Evolutionary conservation across 2,888 invertebrate genomes (phyloP), one percentile per base, ranked within the genome.

Genomic region (Argyresthia albistria): DNA sequence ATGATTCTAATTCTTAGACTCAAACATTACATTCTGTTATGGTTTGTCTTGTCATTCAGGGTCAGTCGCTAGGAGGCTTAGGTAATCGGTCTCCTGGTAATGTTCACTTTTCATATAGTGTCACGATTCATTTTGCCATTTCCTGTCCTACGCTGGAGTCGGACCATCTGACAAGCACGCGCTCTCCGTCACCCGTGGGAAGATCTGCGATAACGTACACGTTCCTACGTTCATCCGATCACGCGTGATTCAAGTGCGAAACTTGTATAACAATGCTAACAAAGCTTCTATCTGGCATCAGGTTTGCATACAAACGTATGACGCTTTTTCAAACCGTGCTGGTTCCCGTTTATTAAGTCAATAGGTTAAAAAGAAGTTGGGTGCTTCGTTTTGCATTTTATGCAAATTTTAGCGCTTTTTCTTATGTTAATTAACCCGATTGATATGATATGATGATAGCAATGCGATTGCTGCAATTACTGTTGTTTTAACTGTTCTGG

Each of bases 181-280:
- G 48, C 37, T 12, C 15, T 12, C 11, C 37, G 48, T 37, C 36
- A 15, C 14, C 14, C 51, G 78, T 80, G 81, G 75, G 82, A 82
- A 82, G 78, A 79, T 73, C 59, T 55, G 56, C 69, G 80, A 80
- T 81, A 80, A 67, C 64, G 57, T 62, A 45, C 62, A 69, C 73
- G 74, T 73, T 76, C 71, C 75, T 71, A 77, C 80, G 81, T 83
- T 84, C 82, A 79, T 78, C 77, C 66, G 68, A 81, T 75, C 76
- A 79, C 73, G 77, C 76, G 73, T 82, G 80, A 82, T 82, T 77
- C 77, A 81, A 77, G 75, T 79, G 82, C 66, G 80, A 80, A 78
- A 68, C 62, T 55, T 56, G 25, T 11, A 67, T 65, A 70, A 80
- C 79, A 82, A 79, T 75, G 66, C 65, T 62, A 67, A 62, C 62